phyloP scores from a whole-genome alignment of 2,113 vertebrate species.

The Formicarius rufipectus region DNA sequence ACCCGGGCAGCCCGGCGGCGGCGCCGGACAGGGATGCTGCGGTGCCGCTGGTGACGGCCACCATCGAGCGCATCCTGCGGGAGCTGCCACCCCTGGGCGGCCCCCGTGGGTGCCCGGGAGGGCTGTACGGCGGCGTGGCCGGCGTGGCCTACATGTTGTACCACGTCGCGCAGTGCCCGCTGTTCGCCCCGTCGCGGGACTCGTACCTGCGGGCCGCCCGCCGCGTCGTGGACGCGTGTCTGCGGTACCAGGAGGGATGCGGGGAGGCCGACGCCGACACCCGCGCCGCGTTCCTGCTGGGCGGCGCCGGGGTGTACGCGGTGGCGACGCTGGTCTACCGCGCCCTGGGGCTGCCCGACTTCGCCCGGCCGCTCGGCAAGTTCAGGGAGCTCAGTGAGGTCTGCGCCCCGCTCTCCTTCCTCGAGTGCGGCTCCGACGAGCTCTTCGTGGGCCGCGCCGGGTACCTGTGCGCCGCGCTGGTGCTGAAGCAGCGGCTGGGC shows the following conservation, averaged over 20 bases:
- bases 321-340: conserved; percentile 85
- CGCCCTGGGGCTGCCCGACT: conserved; percentile 80
- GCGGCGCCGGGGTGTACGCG: conserved; percentile 84
- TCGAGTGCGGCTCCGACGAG: conserved; percentile 90
- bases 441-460: conserved; percentile 88
- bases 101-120: conserved; percentile 78
- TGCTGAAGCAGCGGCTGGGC: conserved; percentile 86
- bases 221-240: conserved; percentile 83
- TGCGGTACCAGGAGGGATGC: conserved; percentile 78
- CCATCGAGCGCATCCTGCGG: conserved; percentile 80
- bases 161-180: conserved; percentile 83
- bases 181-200: conserved; percentile 79
- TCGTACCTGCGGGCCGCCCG: conserved; percentile 81
- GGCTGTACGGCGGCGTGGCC: conserved; percentile 84
- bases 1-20: conserved; percentile 78
- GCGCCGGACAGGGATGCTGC: conserved; percentile 74
- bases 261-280: conserved; percentile 82
- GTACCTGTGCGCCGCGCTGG: conserved; percentile 86
- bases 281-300: conserved; percentile 85
- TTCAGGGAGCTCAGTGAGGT: conserved; percentile 83
- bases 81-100: conserved; percentile 73
- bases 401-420: conserved; percentile 82
- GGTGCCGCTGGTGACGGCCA: conserved; percentile 76
- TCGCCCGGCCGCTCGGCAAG: conserved; percentile 81
- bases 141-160: conserved; percentile 89